Conservation (phyloP, 2,113 vertebrate genomes). For the Leptobrachium ailaonicum region DNA sequence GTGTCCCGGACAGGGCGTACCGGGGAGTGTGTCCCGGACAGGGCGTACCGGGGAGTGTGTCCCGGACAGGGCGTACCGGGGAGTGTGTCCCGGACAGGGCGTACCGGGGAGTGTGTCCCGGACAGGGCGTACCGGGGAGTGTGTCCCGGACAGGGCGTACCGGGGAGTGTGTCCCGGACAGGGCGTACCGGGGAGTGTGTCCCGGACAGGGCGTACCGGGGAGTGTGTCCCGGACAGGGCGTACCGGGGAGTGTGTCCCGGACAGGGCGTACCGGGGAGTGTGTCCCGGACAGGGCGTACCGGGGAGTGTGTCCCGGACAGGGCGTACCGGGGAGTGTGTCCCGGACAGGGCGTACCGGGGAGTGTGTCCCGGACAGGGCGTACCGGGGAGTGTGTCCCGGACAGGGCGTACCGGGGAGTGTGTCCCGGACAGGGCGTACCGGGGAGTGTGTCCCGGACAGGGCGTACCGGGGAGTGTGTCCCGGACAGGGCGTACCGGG, state of each 20-base stretch:
- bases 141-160: background rate
- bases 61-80: background rate
- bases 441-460: no score
- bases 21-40: no score
- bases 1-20: background rate
- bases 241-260: background rate
- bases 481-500: background rate
- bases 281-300: background rate
- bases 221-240: background rate
- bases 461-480: background rate
- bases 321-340: background rate
- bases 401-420: background rate
- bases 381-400: background rate
- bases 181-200: background rate
- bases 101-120: background rate
- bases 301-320: background rate
- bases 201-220: background rate
- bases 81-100: no score
- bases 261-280: background rate
- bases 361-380: background rate
- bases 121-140: background rate
- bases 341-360: no score
- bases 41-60: background rate
- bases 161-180: background rate
- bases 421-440: background rate